Base-by-base conservation (phyloP, 2,888 invertebrate species). In the Oscheius sp. region DNA sequence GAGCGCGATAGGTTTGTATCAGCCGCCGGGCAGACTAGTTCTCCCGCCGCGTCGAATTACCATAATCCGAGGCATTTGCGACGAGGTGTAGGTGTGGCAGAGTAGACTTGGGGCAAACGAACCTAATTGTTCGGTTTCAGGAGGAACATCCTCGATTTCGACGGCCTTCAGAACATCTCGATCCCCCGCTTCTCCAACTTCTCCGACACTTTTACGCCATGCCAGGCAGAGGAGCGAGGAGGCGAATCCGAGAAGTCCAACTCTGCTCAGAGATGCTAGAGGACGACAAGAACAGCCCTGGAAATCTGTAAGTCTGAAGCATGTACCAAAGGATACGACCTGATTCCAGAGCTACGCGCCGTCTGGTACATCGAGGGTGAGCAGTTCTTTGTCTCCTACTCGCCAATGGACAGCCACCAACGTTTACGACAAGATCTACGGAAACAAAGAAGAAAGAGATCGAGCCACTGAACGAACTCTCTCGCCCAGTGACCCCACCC, bases 151-250 rank as follows among this genome's bases (percentile, higher is more conserved):
- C 51, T 79, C 78, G 50, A 79, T 82, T 37, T 65, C 78, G 33
- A 76, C 77, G 35, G 77, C 76, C n/a, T 78, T 82, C 72, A 72
- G 79, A 1, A 50, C 42, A 7, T 74, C 78, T 9, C 60, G 77
- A n/a, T 80, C 82, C 53, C 78, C 80, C 50, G 35, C 77, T 9
- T 82, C 84, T 57, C 83, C 84, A 74, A 83, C 82, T 2, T 84
- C 84, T 29, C 82, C 84, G 10, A 76, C 79, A 9, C 74, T 82
- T 2, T 75, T 85, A 35, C 80, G 76, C 57, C 82, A 82, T 73
- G 76, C 77, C 29, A 57, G 82, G 10, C 79, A 82, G 68, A 66
- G 82, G 10, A 79, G 79, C 63, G 79, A 79, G 32, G 79, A 79
- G 60, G 42, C n/a, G 2, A 78, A 74, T 70, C 76, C 79, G 35